Base-by-base conservation (phyloP, 1,140 invertebrate genomes). In the Heliconius hewitsoni region DNA sequence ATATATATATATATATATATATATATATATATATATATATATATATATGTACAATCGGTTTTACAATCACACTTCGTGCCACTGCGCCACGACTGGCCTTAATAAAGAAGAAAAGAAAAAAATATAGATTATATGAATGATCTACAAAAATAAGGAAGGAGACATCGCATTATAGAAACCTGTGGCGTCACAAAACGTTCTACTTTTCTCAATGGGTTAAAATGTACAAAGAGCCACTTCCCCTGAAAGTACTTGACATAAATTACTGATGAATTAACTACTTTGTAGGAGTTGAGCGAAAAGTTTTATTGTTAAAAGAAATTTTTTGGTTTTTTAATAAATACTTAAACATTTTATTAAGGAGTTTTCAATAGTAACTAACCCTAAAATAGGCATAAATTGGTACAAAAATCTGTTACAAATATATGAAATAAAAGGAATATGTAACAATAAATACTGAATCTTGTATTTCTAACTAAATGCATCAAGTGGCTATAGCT, bases 161-260 rank as follows among this genome's bases (percentile, higher is more conserved):
- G 19, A 37, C 71, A 39, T 42, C 30, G 37, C 30, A 60, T 52
- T 70, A 75, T 60, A 75, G 46, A 76, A 73, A 76, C 66, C 71
- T 76, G 52, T 57, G 79, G 74, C 60, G 37, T 55, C 77, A 75
- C 72, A 60, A 52, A 81, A 74, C 37, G 76, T 55, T 81, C 72
- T 75, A 74, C 57, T 73, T 78, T 81, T 78, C 76, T 78, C 76
- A 71, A 78, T 70, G 73, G 60, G 37, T 75, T 81, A 75, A 81
- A 78, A 78, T 81, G 46, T 75, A 77, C 80, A 81, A 81, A 81
- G 80, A 81, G 73, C 76, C 72, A 78, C 80, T 81, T 71, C 19
- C 60, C 71, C 55, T 81, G 72, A 81, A 81, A 81, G 80, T 78
- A 66, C 80, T 81, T 75, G 76, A 81, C 76, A 81, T 78, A 78